These are phyloP conservation scores for Allygus modestus DNA, from an alignment of 2,888 invertebrate genomes.

Conservation along the genomic window DNA sequence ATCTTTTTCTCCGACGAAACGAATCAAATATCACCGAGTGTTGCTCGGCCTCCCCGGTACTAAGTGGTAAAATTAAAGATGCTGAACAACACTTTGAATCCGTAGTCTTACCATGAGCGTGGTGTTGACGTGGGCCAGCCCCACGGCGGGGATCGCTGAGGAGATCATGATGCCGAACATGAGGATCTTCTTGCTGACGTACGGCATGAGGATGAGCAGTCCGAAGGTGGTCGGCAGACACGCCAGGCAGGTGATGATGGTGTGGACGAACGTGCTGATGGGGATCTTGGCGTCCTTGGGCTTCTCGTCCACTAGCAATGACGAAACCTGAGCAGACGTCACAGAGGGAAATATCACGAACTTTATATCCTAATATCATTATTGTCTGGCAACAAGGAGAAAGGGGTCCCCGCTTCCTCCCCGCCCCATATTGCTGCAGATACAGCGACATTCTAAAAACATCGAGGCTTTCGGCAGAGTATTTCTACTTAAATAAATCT, in stretches of 20 bases:
- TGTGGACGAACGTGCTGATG: conserved; percentile 32
- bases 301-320: not conserved
- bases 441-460: no score
- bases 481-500: no score
- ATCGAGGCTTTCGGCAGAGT: no score
- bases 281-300: not conserved
- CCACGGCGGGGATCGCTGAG: not conserved
- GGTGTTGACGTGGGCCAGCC: conserved; percentile 22
- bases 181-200: conserved; percentile 61
- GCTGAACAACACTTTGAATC: no score
- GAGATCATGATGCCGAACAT: conserved; percentile 42
- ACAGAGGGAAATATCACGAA: not conserved
- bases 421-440: no score
- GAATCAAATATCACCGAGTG: no score
- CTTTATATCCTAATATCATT: no score
- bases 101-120: not conserved
- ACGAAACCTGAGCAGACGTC: not conserved
- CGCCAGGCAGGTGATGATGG: conserved; percentile 47
- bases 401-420: no score
- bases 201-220: conserved; percentile 48
- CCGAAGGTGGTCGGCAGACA: conserved; percentile 53
- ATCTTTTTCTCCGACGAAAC: no score
- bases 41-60: no score
- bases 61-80: no score
- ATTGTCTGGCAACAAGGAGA: no score